phyloP scores from a whole-genome alignment of 2,888 invertebrate species.

The Bembecia ichneumoniformis region DNA sequence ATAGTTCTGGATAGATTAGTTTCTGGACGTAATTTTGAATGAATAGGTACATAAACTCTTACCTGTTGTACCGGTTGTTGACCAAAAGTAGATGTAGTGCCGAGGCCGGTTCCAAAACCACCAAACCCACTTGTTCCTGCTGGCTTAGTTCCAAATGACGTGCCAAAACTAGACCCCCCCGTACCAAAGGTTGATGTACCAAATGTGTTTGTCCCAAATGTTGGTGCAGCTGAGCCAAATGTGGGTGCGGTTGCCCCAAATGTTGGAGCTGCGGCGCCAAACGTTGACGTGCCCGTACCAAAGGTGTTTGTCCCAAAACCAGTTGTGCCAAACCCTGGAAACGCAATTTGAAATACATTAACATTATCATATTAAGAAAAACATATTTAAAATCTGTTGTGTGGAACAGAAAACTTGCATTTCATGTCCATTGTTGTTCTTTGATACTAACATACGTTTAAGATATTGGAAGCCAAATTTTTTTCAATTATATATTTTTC shows the following conservation, averaged over 20 bases:
- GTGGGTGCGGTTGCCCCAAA: constrained; percentile 24
- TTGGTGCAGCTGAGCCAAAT: constrained; percentile 43
- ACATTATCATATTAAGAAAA: constrained; percentile 1
- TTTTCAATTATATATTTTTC: no score
- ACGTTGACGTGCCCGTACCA: constrained; percentile 22
- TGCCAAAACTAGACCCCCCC: constrained; percentile 22
- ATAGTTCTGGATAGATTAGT: no score
- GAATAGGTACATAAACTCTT: not conserved
- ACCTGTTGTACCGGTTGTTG: constrained; percentile 42
- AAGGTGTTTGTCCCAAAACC: constrained; percentile 21
- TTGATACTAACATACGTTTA: no score
- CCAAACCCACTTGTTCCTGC: constrained; percentile 52
- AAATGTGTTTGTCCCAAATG: constrained; percentile 33
- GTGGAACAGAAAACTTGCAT: not conserved
- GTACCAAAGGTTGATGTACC: constrained; percentile 11
- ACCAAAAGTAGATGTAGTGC: constrained; percentile 55
- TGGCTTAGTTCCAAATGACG: constrained; percentile 63
- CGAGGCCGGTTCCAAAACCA: constrained; percentile 54
- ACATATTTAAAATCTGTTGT: constrained; percentile 1
- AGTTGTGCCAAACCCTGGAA: constrained; percentile 31
- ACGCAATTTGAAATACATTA: not conserved
- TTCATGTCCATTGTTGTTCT: no score
- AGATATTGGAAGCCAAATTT: no score
- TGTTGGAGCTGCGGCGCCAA: constrained; percentile 19
- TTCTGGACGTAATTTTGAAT: no score